Conservation (phyloP, 2,797 vertebrate species). For the Halcyon smyrnensis region DNA sequence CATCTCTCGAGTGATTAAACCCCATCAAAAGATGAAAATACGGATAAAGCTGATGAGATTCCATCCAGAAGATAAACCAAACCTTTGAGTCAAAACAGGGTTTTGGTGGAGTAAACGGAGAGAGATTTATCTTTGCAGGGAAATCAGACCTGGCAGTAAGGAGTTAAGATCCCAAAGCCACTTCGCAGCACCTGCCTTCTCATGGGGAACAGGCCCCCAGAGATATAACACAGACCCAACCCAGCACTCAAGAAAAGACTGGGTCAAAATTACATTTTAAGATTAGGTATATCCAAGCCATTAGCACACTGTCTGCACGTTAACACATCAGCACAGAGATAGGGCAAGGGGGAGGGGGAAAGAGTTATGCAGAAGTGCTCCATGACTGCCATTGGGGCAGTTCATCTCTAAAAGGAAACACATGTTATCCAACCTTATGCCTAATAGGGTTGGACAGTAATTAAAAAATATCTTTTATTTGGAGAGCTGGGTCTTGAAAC, state of each 20-base stretch:
- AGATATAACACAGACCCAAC: not conserved
- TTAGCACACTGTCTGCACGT: slow-evolving; percentile 63
- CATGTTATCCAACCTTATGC: slow-evolving; percentile 54
- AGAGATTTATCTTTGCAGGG: not conserved
- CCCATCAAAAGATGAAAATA: not conserved
- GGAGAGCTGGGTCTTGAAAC: slow-evolving; percentile 72
- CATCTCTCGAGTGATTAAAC: not conserved
- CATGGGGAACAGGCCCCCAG: not conserved
- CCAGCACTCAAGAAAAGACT: not conserved
- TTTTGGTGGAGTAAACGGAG: not conserved
- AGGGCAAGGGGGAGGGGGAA: slow-evolving; percentile 14
- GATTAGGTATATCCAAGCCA: slow-evolving; percentile 33
- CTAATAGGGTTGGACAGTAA: slow-evolving; percentile 73
- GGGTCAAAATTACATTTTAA: slow-evolving; percentile 41
- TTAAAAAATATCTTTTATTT: slow-evolving; percentile 76
- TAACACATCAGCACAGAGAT: slow-evolving; percentile 71
- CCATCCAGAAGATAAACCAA: not conserved
- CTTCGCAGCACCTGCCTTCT: not conserved
- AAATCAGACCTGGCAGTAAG: not conserved
- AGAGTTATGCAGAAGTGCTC: slow-evolving; percentile 63
- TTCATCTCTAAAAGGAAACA: slow-evolving; percentile 74
- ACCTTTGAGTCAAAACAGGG: not conserved
- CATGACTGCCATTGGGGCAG: slow-evolving; percentile 31
- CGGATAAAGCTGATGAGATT: not conserved
- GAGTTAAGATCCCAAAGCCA: not conserved